Base-by-base conservation (phyloP, 1,140 invertebrate genomes). In the Neotoxoptera formosana region DNA sequence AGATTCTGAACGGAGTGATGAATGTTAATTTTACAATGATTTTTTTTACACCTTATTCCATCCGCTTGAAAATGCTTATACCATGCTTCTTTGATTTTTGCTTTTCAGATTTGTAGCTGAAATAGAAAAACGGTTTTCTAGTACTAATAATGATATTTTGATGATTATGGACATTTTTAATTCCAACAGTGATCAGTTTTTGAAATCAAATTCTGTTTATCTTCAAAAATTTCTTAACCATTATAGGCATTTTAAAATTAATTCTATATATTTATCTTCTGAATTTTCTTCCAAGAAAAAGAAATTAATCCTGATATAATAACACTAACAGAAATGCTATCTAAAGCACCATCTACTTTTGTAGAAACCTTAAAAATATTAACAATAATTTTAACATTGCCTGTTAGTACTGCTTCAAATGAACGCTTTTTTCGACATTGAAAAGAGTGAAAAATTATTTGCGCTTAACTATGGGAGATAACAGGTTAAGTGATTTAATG, bases 221-320 rank as follows among this genome's bases (percentile, higher is more conserved):
- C 9, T 76, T 76, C 30, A 76, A 76, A 76, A 76, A 34, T 76
- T 9, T 76, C 11, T 76, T 76, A 76, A 76, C 67, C 14, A 76
- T 34, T 76, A 76, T 34, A 76, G 53, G 21, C 21, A 56, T 76
- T 76, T 76, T 34, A 76, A 76, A 76, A 76, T 34, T 76, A 34
- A 76, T 17, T 76, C n/a, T 76, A 76, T 76, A 76, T 76, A 76
- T 76, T 56, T 56, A 76, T 76, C n/a, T 76, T 76, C 6, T 76
- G 67, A 76, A n/a, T 34, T 76, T 76, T 76, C n/a, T 76, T 76
- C 30, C 67, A 76, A 76, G 11, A n/a, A 76, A 76, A 76, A 76
- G 30, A 76, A 76, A 76, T 76, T 76, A 76, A 76, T 76, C 67
- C 67, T 76, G 67, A 76, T 76, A 76, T 76, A 34, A 76, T 76